Evolutionary conservation across 2,113 vertebrate species (phyloP), one percentile per base, ranked within the genome.

Genomic region (Carassius auratus): DNA sequence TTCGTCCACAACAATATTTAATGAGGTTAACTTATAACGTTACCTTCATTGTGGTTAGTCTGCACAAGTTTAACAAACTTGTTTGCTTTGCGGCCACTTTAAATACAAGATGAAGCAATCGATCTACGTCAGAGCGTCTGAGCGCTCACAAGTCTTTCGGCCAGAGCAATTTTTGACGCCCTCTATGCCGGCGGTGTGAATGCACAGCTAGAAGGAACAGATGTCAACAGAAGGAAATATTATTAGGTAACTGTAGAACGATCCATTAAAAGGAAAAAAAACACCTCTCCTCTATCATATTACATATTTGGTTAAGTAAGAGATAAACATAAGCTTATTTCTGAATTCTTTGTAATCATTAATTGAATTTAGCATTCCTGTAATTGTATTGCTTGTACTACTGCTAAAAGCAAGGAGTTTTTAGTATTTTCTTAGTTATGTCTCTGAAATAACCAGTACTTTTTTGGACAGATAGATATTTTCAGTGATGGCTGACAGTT

Each of bases 201-300:
- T 1, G 26, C 26, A 26, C 26, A 26, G 26, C 76, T 77, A 26
- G 26, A 26, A 26, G 26, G 26, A 26, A 26, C 26, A 0, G 26
- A 26, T 26, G 26, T 77, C 76, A 77, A 57, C 52, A 77, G 50
- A 59, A 14, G 50, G 30, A 77, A 55, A 33, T 57, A 30, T 77
- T 59, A 36, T 77, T 77, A 21, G 15, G 52, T 77, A 21, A n/a
- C 52, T 36, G 23, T 55, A 59, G 50, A 8, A 57, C 2, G 10
- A 48, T n/a, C 10, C 3, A 8, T 26, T 26, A 26, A 26, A 26
- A 26, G 26, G 1, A 8, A 66, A 33, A 73, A 45, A 42, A 23
- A 0, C 9, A 0, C 19, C 5, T 7, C 5, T 73, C 19, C 21
- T 48, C 26, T 26, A 26, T 26, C 26, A 48, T 6, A 42, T 74